Conservation (phyloP, 1,140 invertebrate species). For the Choristoneura fumiferana region DNA sequence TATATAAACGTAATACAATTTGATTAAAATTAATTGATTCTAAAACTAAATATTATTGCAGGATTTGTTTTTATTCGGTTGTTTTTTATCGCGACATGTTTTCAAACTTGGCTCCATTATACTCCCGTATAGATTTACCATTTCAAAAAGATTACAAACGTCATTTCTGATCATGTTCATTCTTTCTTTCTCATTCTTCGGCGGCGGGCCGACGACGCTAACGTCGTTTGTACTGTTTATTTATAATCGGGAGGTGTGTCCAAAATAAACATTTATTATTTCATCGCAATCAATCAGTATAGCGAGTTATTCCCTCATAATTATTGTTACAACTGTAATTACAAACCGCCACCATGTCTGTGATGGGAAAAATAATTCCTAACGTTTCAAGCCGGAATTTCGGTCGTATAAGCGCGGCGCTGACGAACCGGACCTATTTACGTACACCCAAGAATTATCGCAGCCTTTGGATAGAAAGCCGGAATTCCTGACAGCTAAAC, state of each 20-base stretch:
- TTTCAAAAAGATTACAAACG: too few relatives aligned
- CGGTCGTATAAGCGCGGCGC: constrained; percentile 47
- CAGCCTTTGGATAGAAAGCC: constrained; percentile 78
- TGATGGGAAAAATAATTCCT: constrained; percentile 60
- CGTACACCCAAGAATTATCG: constrained; percentile 76
- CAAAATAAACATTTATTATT: constrained; percentile 11
- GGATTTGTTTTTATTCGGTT: not conserved
- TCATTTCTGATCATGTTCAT: too few relatives aligned
- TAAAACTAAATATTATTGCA: too few relatives aligned
- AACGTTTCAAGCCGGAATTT: constrained; percentile 50
- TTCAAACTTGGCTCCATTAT: constrained; percentile 10
- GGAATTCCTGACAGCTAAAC: constrained; percentile 69
- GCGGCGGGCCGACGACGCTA: constrained; percentile 9
- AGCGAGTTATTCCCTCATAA: not conserved
- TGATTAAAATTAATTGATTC: too few relatives aligned
- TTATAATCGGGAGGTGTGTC: constrained; percentile 7
- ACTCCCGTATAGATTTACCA: constrained; percentile 13
- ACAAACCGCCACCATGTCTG: constrained; percentile 41
- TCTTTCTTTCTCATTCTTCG: constrained; percentile 3
- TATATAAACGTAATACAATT: too few relatives aligned
- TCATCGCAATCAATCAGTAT: not conserved
- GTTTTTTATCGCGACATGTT: not conserved
- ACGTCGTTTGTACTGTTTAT: constrained; percentile 10
- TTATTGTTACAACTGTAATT: not conserved
- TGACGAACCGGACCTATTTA: constrained; percentile 73